Conservation (phyloP, 1,140 invertebrate genomes). For the Pseudomyrmex cubaensis region DNA sequence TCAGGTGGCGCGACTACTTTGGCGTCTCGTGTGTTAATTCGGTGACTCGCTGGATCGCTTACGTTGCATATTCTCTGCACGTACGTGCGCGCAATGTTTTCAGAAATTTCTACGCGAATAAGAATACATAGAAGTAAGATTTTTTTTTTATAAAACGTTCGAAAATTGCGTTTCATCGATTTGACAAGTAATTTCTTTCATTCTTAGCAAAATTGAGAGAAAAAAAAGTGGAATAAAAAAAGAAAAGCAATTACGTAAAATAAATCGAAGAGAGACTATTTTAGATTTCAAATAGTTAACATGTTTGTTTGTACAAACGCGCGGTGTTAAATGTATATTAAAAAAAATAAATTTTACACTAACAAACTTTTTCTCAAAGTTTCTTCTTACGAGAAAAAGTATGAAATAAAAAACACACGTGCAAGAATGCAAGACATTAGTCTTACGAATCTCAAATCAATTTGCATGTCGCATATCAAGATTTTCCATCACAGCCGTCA, state of each 20-base stretch:
- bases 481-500: constrained; percentile 33
- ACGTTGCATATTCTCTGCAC: constrained; percentile 17
- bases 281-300: too few relatives aligned
- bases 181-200: not conserved
- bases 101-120: not conserved
- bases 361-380: not conserved
- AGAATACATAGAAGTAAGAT: not conserved
- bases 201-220: not conserved
- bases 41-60: constrained; percentile 22
- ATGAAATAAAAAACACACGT: not conserved
- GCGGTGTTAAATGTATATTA: not conserved
- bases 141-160: not conserved
- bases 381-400: not conserved
- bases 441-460: constrained; percentile 50
- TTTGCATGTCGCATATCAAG: constrained; percentile 49
- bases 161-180: not conserved
- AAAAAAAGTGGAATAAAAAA: not conserved
- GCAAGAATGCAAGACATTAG: constrained; percentile 29
- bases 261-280: too few relatives aligned
- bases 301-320: too few relatives aligned
- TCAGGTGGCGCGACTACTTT: constrained; percentile 75
- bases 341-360: not conserved
- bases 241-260: too few relatives aligned
- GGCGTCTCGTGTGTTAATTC: constrained; percentile 7
- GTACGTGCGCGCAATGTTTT: not conserved